Percentiles rank a stretch among this genome's conserved stretches.
phyloP scores from a whole-genome alignment of 2,113 vertebrate genomes.

The Siniperca knerii region DNA sequence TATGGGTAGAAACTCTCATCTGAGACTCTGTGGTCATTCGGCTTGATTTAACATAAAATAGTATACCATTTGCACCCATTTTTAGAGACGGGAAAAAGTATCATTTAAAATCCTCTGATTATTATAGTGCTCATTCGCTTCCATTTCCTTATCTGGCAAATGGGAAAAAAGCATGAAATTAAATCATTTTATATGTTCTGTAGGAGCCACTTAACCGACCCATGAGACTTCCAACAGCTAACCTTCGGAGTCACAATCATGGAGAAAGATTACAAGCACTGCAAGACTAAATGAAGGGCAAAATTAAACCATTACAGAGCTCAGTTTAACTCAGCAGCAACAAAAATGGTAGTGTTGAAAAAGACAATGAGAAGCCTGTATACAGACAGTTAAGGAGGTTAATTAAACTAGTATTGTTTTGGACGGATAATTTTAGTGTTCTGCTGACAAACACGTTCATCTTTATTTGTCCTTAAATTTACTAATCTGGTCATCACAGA shows the following conservation, averaged over 20 bases:
- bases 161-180: conserved; percentile 14
- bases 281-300: conserved; percentile 24
- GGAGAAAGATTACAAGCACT: not conserved
- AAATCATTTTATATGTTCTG: conserved; percentile 19
- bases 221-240: not conserved
- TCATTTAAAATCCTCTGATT: conserved; percentile 10
- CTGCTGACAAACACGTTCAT: not conserved
- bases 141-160: conserved; percentile 32
- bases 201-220: not conserved
- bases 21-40: conserved; percentile 10
- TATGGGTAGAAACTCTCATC: conserved; percentile 26
- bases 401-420: not conserved
- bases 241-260: not conserved
- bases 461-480: not conserved
- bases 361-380: not conserved
- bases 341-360: not conserved
- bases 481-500: not conserved
- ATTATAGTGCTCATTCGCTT: not conserved
- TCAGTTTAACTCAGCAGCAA: not conserved
- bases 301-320: conserved; percentile 8
- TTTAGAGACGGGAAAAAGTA: not conserved
- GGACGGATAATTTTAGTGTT: not conserved
- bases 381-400: not conserved
- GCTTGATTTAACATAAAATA: conserved; percentile 32
- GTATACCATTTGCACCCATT: not conserved